These are phyloP conservation scores for Dryomyza anilis DNA, from an alignment of 2,888 invertebrate genomes.

Conservation along the genomic window DNA sequence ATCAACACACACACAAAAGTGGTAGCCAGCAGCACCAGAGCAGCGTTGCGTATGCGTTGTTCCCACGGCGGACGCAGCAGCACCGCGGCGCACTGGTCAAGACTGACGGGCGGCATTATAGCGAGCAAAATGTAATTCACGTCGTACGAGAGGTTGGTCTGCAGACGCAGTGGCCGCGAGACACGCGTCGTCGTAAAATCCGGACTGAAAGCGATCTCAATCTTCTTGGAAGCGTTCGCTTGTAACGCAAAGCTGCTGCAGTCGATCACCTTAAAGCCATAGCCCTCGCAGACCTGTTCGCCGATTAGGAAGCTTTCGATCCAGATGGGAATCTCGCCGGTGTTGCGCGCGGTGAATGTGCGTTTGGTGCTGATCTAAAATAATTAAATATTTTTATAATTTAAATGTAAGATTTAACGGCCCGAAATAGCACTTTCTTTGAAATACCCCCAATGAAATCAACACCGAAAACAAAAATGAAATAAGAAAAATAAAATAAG, in stretches of 20 bases:
- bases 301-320: slow-evolving; percentile 72
- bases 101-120: slow-evolving; percentile 66
- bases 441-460: too few relatives aligned
- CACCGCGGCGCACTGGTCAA: slow-evolving; percentile 72
- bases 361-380: slow-evolving; percentile 72
- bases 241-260: slow-evolving; percentile 73
- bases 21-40: slow-evolving; percentile 66
- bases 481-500: neutral
- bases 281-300: slow-evolving; percentile 74
- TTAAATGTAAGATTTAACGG: neutral
- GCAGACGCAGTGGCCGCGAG: slow-evolving; percentile 67
- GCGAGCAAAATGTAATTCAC: slow-evolving; percentile 76
- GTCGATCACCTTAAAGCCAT: slow-evolving; percentile 78
- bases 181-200: slow-evolving; percentile 83
- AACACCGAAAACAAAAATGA: neutral
- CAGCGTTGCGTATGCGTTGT: slow-evolving; percentile 69
- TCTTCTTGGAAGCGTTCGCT: slow-evolving; percentile 75
- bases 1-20: slow-evolving; percentile 70
- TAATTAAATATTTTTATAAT: neutral
- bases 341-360: slow-evolving; percentile 84
- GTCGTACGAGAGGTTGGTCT: slow-evolving; percentile 67
- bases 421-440: too few relatives aligned
- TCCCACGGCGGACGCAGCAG: slow-evolving; percentile 81
- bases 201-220: slow-evolving; percentile 87
- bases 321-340: slow-evolving; percentile 85